phyloP scores from a whole-genome alignment of 2,797 vertebrate species.

The Notamacropus eugenii region DNA sequence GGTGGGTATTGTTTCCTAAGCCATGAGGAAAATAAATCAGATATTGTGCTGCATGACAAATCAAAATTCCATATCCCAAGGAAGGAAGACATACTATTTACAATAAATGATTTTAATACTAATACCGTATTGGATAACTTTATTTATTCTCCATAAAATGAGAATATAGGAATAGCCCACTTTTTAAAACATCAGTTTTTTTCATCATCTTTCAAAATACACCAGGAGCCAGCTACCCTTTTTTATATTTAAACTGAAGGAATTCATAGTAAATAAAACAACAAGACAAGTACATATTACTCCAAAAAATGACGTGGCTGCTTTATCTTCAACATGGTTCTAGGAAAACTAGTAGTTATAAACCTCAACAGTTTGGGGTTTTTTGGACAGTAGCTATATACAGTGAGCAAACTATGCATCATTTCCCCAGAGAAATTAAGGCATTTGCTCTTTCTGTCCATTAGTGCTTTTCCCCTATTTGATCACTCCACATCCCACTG shows the following conservation, averaged over 20 bases:
- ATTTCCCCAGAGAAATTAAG: slow-evolving; percentile 46
- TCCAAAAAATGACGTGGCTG: slow-evolving; percentile 49
- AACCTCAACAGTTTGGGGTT: slow-evolving; percentile 50
- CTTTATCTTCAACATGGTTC: slow-evolving; percentile 56
- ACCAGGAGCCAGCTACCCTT: slow-evolving; percentile 9
- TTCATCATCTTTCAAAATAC: slow-evolving; percentile 47
- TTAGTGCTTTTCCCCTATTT: slow-evolving; percentile 23
- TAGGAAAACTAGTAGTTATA: slow-evolving; percentile 45
- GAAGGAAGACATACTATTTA: slow-evolving; percentile 42
- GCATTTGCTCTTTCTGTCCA: slow-evolving; percentile 50
- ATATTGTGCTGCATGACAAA: slow-evolving; percentile 53
- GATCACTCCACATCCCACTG: slow-evolving; percentile 51
- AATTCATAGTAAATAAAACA: slow-evolving; percentile 61
- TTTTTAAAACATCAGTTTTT: slow-evolving; percentile 42
- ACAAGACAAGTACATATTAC: slow-evolving; percentile 49
- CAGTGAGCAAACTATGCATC: slow-evolving; percentile 51
- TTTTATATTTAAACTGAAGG: slow-evolving; percentile 41
- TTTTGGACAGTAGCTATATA: slow-evolving; percentile 23
- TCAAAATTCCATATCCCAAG: slow-evolving; percentile 36
- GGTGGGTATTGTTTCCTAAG: slow-evolving; percentile 6
- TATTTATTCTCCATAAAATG: slow-evolving; percentile 28
- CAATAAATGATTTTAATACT: slow-evolving; percentile 36
- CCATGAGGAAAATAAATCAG: background rate
- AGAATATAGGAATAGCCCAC: background rate
- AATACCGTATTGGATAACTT: slow-evolving; percentile 15